Base-by-base conservation (phyloP, 2,113 vertebrate species). In the Cyanoderma ruficeps region DNA sequence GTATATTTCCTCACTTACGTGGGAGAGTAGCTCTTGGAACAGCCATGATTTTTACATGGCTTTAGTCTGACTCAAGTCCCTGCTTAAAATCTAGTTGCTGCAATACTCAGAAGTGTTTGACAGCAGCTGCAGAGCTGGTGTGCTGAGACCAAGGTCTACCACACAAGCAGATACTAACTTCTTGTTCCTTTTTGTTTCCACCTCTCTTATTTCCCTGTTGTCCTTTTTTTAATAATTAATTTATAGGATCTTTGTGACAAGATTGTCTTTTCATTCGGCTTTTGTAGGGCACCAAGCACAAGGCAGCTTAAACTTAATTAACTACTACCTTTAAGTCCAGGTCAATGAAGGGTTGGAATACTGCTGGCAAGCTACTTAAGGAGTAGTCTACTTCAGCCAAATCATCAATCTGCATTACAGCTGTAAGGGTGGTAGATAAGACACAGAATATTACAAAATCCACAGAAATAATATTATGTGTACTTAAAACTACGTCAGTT, bases 241-340 rank as follows among this genome's bases (percentile, higher is more conserved):
- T 83, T 87, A 11, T 17, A 69, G 61, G 37, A 75, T 65, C 37
- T 60, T 88, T 35, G 50, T 82, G 56, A 70, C 19, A 57, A 56
- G 52, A 50, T n/a, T 63, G 12, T 76, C 46, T 83, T 75, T 76
- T 75, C 11, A 14, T 76, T 61, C 0, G 4, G 17, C 33, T 12
- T 79, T 44, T 67, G 7, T 30, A 57, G 22, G 79, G 39, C 19
- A 83, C 37, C 14, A 70, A 75, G 30, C 2, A 6, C 13, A 47
- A 79, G 35, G 44, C 57, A 67, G 44, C 31, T 80, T 67, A 47
- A 71, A 83, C 10, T 61, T 63, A 56, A 33, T 71, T 28, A 61
- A 61, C 23, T 60, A 61, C 37, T 61, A 98, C 98, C 98, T 98
- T 98, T 78, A 98, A 96, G 71, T 98, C 92, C 87, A 98, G 94